Evolutionary conservation across 2,113 vertebrate genomes (phyloP).

Genomic region (Motacilla tschutschensis): DNA sequence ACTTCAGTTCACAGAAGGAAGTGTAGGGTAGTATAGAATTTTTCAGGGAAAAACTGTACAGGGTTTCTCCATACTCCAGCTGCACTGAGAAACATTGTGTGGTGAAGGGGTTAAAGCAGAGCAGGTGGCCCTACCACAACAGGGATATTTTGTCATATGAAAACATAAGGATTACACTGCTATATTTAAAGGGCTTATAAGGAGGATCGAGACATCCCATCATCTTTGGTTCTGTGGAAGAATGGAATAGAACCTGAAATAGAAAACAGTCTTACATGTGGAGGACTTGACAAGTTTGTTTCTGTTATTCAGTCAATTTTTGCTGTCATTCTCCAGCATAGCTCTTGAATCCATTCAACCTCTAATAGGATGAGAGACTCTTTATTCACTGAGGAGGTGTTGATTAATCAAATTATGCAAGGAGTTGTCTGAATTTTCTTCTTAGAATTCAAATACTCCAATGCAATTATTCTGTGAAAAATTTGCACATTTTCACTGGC

Average conservation of each 20-base stretch:
- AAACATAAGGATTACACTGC: neutral
- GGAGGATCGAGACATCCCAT: neutral
- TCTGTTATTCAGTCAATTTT: neutral
- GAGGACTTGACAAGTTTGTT: neutral
- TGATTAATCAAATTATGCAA: slow-evolving; percentile 46
- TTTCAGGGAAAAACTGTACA: neutral
- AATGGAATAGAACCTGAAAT: neutral
- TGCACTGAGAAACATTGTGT: neutral
- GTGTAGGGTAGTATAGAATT: neutral
- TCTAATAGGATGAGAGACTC: slow-evolving; percentile 25
- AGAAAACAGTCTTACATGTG: neutral
- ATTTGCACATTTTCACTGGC: neutral
- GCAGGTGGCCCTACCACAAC: neutral
- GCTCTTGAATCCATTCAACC: neutral
- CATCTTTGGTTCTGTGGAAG: neutral
- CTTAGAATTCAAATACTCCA: neutral
- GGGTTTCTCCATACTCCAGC: neutral
- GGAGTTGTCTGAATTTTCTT: slow-evolving; percentile 25
- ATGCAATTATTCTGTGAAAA: slow-evolving; percentile 7
- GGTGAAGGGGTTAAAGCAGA: neutral
- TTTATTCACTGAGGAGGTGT: slow-evolving; percentile 26
- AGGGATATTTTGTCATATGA: neutral
- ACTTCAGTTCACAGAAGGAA: neutral
- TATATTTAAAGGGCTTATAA: neutral
- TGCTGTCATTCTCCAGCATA: neutral